Evolutionary conservation across 2,888 invertebrate species (phyloP), one percentile per base, ranked within the genome.

Genomic region (Disparrhopalites patrizii): DNA sequence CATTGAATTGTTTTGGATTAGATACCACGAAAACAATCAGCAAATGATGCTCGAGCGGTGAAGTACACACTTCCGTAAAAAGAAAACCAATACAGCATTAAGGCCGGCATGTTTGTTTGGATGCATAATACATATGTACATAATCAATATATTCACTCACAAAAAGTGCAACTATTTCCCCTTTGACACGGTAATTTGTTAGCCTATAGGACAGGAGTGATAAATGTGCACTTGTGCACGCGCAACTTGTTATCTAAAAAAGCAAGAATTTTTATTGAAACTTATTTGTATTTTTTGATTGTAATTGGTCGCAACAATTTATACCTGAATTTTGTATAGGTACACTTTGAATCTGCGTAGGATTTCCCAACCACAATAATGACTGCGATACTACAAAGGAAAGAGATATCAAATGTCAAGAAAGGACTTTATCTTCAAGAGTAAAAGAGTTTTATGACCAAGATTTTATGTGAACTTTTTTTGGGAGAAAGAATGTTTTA

Each of bases 171-270:
- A 8, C 3, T n/a, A n/a, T n/a, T n/a, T n/a, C n/a, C n/a, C n/a
- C n/a, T n/a, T n/a, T n/a, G n/a, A n/a, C n/a, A n/a, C n/a, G n/a
- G n/a, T n/a, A n/a, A n/a, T n/a, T n/a, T n/a, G n/a, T n/a, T n/a
- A n/a, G n/a, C n/a, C n/a, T n/a, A n/a, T n/a, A n/a, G n/a, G 3
- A 2, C 8, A 47, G 3, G 23, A 47, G 47, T 23, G 47, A 33
- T 56, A 58, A 58, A 58, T 43, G 58, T 58, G 38, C 58, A 58
- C 58, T 43, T 43, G 58, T 58, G 38, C 58, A 58, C 58, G 40
- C 58, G 50, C 33, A 60, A 50, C 50, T 60, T 60, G 60, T 47
- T 60, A 50, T 15, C 28, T 20, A 10, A 10, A 27, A 43, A 2
- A 8, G 3, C 2, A 30, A 10, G 4, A 20, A 15, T 18, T 31